Base-by-base conservation (phyloP, 2,888 invertebrate species). In the Harpalus rufipes region DNA sequence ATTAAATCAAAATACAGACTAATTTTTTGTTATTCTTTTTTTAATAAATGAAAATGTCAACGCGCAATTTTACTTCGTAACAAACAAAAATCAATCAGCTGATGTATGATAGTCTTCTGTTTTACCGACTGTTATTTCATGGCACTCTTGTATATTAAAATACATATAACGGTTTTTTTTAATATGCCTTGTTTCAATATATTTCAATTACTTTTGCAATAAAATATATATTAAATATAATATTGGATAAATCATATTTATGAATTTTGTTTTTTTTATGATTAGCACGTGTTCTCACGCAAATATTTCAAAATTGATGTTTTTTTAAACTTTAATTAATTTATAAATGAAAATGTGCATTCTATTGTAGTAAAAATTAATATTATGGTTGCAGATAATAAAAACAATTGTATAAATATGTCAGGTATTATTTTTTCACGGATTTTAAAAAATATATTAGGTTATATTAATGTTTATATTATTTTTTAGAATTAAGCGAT, bases 391-490 rank as follows among this genome's bases (percentile, higher is more conserved):
- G 10, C 4, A 39, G 68, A 68, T 39, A 68, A 39, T n/a, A 39
- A 32, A 32, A 39, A 32, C 25, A 10, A 68, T n/a, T 12, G 12
- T 25, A 39, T 68, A 39, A 39, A n/a, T 14, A 68, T 68, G 68
- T 68, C 68, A 68, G 68, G 68, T 32, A 68, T 58, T 56, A 41
- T 63, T 78, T 39, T 61, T 61, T 65, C 59, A 25, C 14, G 7
- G 61, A 84, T 51, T 65, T n/a, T 0, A 6, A 84, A 81, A 32
- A 32, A 25, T n/a, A 25, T 1, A 25, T 25, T 65, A 16, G 84
- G 44, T 85, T 85, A 85, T 68, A 32, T 14, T 68, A 32, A 14
- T 39, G 25, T 68, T 6, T 39, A 32, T n/a, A 39, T 68, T 65
- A 56, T 25, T 65, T 32, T 32, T 32, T 14, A 81, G 51, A 63